These are phyloP conservation scores for Heteromyza rotundicornis DNA, from an alignment of 2,888 invertebrate genomes.

Conservation along the genomic window DNA sequence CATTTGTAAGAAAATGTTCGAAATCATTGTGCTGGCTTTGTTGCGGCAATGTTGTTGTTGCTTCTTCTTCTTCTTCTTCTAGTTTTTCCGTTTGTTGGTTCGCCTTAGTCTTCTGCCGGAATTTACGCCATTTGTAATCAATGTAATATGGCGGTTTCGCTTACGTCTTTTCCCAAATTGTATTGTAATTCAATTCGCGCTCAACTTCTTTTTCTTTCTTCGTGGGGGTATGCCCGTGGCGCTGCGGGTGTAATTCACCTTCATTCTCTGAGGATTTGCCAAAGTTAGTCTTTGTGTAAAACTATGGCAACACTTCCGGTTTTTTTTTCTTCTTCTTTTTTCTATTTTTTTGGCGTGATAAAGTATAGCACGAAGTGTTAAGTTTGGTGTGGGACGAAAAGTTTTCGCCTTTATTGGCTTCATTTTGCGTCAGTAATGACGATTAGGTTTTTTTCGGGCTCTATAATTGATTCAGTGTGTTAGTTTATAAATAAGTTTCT, in stretches of 20 bases:
- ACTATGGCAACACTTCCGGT: conserved; percentile 48
- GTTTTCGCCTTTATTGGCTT: neutral
- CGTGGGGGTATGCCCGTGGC: neutral
- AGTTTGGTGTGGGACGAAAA: conserved; percentile 29
- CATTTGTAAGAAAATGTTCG: neutral
- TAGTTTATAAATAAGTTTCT: too few species aligned
- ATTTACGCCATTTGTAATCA: conserved; percentile 46
- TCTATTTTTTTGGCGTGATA: conserved; percentile 23
- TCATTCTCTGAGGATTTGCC: conserved; percentile 38
- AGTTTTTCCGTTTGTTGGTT: too few species aligned
- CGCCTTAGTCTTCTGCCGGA: conserved; percentile 22
- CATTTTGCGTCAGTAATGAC: neutral
- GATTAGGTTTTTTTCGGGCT: neutral
- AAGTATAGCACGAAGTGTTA: conserved; percentile 50
- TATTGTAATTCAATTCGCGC: conserved; percentile 42
- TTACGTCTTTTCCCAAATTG: conserved; percentile 38
- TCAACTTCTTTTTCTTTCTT: conserved; percentile 27
- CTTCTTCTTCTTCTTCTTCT: too few species aligned
- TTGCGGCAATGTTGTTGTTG: neutral
- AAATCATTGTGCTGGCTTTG: neutral
- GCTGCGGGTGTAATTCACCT: neutral
- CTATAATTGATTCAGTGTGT: too few species aligned
- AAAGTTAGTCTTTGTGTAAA: conserved; percentile 37
- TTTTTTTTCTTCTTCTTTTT: conserved; percentile 4
- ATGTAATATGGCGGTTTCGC: conserved; percentile 49